phyloP scores from a whole-genome alignment of 2,888 invertebrate species.

The Papilio demoleus region DNA sequence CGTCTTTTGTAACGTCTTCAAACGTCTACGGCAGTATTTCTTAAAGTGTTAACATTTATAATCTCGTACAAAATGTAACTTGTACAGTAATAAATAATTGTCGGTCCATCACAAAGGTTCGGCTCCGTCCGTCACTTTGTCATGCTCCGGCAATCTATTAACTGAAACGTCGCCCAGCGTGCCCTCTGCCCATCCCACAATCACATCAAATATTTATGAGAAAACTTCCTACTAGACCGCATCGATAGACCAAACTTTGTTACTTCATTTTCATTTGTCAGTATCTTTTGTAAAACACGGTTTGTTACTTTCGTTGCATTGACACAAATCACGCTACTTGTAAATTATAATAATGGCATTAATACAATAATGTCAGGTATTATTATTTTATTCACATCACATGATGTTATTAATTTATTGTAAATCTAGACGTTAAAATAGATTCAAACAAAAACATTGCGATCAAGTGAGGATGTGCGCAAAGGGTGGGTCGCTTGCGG shows the following conservation, averaged over 20 bases:
- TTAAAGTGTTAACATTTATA: background rate
- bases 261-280: background rate
- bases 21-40: background rate
- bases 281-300: too few species aligned
- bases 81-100: conserved; percentile 25
- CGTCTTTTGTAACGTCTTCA: background rate
- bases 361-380: too few species aligned
- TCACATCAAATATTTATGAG: conserved; percentile 72
- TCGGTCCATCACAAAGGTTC: background rate
- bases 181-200: conserved; percentile 46
- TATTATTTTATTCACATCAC: too few species aligned
- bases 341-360: too few species aligned
- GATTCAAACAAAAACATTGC: too few species aligned
- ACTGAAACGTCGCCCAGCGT: conserved; percentile 58
- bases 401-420: too few species aligned
- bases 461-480: conserved; percentile 22
- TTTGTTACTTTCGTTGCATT: too few species aligned
- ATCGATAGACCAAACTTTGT: conserved; percentile 13
- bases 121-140: conserved; percentile 50
- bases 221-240: conserved; percentile 47
- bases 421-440: too few species aligned
- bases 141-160: conserved; percentile 63
- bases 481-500: conserved; percentile 20
- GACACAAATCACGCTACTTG: too few species aligned
- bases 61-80: background rate